A percentile compares a stretch with the other conserved stretches of the same genome.
Conservation (phyloP, 2,113 vertebrate species). For the Lepisosteus osseus region DNA sequence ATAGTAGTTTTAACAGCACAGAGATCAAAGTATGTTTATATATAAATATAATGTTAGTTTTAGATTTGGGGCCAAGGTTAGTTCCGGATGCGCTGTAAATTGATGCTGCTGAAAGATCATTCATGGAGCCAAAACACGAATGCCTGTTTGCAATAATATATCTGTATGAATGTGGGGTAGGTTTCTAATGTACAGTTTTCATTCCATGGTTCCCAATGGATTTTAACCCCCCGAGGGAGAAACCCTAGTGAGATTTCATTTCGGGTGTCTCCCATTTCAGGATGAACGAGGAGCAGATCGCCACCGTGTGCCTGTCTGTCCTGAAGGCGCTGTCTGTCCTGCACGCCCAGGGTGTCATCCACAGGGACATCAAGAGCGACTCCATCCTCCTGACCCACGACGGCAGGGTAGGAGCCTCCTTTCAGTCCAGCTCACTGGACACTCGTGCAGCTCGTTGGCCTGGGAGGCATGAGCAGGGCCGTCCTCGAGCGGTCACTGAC, state of each 20-base stretch:
- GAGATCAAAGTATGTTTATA: background rate
- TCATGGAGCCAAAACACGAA: no score
- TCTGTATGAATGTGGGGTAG: no score
- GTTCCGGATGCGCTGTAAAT: background rate
- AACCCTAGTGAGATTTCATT: background rate
- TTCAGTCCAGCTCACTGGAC: no score
- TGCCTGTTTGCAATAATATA: no score
- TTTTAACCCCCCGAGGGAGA: no score
- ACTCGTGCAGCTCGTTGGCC: no score
- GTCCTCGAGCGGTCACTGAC: no score
- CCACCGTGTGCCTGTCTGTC: slow-evolving; percentile 85
- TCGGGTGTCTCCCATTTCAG: slow-evolving; percentile 42
- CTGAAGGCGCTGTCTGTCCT: slow-evolving; percentile 85
- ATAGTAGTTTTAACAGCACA: background rate
- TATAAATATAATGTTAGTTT: background rate
- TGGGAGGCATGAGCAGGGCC: no score
- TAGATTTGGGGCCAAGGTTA: no score
- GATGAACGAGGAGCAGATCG: slow-evolving; percentile 97
- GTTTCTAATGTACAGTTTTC: no score
- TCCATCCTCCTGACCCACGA: slow-evolving; percentile 95
- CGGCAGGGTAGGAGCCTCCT: slow-evolving; percentile 63
- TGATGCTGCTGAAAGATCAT: background rate
- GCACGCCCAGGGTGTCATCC: slow-evolving; percentile 90
- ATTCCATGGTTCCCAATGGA: no score
- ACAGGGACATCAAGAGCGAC: slow-evolving; percentile 95